These are phyloP conservation scores for Clostera curtula DNA, from an alignment of 2,888 invertebrate genomes.

Conservation along the genomic window DNA sequence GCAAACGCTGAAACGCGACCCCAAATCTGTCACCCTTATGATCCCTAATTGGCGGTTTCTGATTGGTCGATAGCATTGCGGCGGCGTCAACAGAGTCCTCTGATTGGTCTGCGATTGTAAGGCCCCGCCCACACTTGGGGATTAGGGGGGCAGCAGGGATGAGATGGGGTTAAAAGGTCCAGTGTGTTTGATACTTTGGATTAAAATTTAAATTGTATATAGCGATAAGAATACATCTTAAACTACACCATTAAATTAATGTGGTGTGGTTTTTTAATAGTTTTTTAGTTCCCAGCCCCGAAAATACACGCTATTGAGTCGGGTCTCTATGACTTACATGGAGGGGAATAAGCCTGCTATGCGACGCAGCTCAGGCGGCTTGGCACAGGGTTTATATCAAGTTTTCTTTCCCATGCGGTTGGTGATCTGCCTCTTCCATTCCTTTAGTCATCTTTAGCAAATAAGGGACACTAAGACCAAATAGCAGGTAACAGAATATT, in stretches of 20 bases:
- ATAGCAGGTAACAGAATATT: too few relatives aligned
- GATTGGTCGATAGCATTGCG: slow-evolving; percentile 39
- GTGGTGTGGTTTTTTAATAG: too few relatives aligned
- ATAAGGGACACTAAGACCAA: too few relatives aligned
- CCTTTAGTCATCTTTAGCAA: too few relatives aligned
- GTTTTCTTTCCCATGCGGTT: too few relatives aligned
- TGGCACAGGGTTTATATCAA: too few relatives aligned
- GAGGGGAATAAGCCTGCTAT: too few relatives aligned
- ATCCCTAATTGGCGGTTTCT: slow-evolving; percentile 50
- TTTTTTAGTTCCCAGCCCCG: slow-evolving; percentile 1
- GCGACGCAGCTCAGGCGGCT: too few relatives aligned
- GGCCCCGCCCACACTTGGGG: slow-evolving; percentile 37
- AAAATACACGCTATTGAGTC: slow-evolving; percentile 1
- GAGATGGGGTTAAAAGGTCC: slow-evolving; percentile 26
- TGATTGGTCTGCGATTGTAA: slow-evolving; percentile 36
- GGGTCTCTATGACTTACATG: too few relatives aligned
- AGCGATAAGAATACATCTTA: slow-evolving; percentile 7
- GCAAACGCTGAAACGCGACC: slow-evolving; percentile 56
- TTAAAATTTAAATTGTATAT: slow-evolving; percentile 11
- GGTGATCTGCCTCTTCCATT: too few relatives aligned
- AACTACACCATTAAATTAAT: too few relatives aligned
- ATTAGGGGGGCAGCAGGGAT: slow-evolving; percentile 43
- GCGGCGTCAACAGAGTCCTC: slow-evolving; percentile 30
- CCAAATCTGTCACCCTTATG: slow-evolving; percentile 57
- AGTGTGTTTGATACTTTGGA: slow-evolving; percentile 36